Percentiles rank a stretch among this genome's conserved stretches.
Conservation (phyloP, 2,113 vertebrate species). For the Oxyura jamaicensis region DNA sequence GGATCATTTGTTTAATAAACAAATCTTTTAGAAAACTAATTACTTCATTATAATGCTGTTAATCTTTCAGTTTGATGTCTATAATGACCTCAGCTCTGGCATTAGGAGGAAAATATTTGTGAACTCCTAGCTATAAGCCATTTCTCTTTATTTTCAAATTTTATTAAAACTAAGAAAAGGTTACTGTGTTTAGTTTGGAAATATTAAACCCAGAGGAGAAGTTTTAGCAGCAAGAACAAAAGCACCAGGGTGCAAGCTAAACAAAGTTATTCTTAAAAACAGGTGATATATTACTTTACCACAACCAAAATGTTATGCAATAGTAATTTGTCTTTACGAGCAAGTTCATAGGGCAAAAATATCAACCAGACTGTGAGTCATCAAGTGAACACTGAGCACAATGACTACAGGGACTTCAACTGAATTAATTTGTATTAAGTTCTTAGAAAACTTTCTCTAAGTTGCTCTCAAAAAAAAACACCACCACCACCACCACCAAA, state of each 20-base stretch:
- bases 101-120: background rate
- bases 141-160: background rate
- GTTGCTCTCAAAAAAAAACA: background rate
- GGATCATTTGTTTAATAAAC: background rate
- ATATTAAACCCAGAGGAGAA: background rate
- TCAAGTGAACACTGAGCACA: background rate
- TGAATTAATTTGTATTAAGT: background rate
- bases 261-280: background rate
- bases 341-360: background rate
- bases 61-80: fast-evolving
- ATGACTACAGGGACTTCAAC: background rate
- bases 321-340: background rate
- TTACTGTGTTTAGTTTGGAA: background rate
- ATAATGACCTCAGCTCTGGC: background rate
- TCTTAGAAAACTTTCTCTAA: background rate
- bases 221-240: background rate
- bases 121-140: background rate
- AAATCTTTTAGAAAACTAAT: background rate
- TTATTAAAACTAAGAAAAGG: background rate
- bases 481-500: too few relatives aligned
- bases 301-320: background rate
- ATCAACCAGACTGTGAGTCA: background rate
- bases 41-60: background rate
- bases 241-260: background rate
- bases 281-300: background rate